These are phyloP conservation scores for Petrosia ficiformis DNA, from an alignment of 37 sponge, comb jelly and placozoan genomes.

Conservation along the genomic window DNA sequence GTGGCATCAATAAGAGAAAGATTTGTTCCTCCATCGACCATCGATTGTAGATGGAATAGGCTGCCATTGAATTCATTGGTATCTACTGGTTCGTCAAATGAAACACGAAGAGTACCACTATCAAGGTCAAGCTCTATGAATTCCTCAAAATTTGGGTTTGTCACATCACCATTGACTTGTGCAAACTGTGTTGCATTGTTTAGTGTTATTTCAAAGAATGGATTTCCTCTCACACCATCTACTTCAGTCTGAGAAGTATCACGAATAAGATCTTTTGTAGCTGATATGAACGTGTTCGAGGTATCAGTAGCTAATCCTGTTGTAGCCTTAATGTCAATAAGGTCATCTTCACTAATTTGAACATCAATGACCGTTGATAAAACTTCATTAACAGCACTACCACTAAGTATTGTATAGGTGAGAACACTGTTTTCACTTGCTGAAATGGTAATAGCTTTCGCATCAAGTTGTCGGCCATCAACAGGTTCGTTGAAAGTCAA, in stretches of 20 bases:
- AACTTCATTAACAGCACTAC: background rate
- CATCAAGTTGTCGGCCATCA: conserved; percentile 39
- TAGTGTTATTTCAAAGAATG: conserved; percentile 11
- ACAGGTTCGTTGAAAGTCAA: conserved; percentile 86
- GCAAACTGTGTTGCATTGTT: conserved; percentile 30
- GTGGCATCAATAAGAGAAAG: conserved; percentile 38
- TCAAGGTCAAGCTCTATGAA: conserved; percentile 71
- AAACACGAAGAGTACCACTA: conserved; percentile 40
- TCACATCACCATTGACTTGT: conserved; percentile 45
- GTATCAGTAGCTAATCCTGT: conserved; percentile 47
- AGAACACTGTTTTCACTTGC: conserved; percentile 10
- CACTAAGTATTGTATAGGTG: conserved; percentile 27
- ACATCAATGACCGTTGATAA: conserved; percentile 20
- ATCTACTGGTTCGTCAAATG: conserved; percentile 81
- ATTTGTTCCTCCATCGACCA: conserved; percentile 17
- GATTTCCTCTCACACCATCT: conserved; percentile 40
- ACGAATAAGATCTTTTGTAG: conserved; percentile 34
- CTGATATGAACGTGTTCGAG: conserved; percentile 66
- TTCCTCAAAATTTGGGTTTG: conserved; percentile 42
- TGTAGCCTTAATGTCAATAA: conserved; percentile 61
- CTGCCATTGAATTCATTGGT: conserved; percentile 42
- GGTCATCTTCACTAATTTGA: conserved; percentile 26
- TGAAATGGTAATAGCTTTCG: conserved; percentile 23
- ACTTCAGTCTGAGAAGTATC: conserved; percentile 48
- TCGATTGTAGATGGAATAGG: conserved; percentile 59